Evolutionary conservation across 2,888 invertebrate genomes (phyloP).

Genomic region (Coelinius sp.): DNA sequence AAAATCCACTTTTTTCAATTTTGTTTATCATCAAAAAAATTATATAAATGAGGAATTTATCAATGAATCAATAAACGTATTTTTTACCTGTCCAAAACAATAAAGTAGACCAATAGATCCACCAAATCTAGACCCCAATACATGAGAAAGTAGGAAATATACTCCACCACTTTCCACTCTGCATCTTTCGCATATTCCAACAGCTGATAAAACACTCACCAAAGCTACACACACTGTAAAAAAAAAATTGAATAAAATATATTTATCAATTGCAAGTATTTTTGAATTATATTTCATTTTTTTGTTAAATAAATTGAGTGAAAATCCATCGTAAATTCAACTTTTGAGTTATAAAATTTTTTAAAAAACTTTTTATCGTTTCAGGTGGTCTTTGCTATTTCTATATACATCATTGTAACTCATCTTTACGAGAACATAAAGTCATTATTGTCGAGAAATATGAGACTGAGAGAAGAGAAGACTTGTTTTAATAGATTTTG

Average conservation of each 20-base stretch:
- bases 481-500: too few species aligned
- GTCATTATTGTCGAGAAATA: not conserved
- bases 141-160: constrained; percentile 94
- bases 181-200: constrained; percentile 96
- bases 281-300: too few species aligned
- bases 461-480: not conserved
- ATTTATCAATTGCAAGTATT: too few species aligned
- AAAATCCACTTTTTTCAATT: too few species aligned
- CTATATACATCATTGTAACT: not conserved
- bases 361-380: too few species aligned
- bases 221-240: constrained; percentile 87
- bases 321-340: too few species aligned
- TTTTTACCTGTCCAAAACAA: constrained; percentile 92
- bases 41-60: not conserved
- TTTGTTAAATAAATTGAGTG: too few species aligned
- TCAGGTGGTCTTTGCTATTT: not conserved
- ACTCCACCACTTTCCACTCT: constrained; percentile 97
- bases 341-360: too few species aligned
- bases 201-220: constrained; percentile 93
- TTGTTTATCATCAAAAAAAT: not conserved
- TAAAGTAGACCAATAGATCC: constrained; percentile 94
- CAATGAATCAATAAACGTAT: not conserved
- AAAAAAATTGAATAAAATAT: constrained; percentile 34
- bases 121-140: constrained; percentile 93
- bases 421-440: not conserved